Conservation (phyloP, 2,888 invertebrate species). For the Morpho achilles region DNA sequence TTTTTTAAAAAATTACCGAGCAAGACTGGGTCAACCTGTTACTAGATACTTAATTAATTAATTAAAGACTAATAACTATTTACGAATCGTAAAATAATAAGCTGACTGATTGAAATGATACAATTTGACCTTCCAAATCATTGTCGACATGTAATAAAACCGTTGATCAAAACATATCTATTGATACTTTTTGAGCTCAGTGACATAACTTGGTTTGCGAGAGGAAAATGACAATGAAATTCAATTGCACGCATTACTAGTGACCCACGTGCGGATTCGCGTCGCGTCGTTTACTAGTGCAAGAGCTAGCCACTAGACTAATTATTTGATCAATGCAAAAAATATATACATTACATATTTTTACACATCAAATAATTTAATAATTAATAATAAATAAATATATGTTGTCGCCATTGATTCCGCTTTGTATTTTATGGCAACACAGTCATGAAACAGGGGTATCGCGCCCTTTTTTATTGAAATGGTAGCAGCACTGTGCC, state of each 20-base stretch:
- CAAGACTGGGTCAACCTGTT: too few relatives aligned
- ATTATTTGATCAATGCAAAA: background rate
- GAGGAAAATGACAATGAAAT: constrained; percentile 76
- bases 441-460: too few relatives aligned
- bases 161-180: constrained; percentile 13
- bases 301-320: constrained; percentile 1
- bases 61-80: background rate
- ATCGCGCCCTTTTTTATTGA: too few relatives aligned
- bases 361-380: too few relatives aligned
- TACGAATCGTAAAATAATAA: background rate
- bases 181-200: constrained; percentile 20
- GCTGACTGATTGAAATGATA: background rate
- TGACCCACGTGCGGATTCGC: constrained; percentile 63
- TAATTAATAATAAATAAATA: too few relatives aligned
- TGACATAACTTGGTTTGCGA: constrained; percentile 45
- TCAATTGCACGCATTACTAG: constrained; percentile 61
- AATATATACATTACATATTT: too few relatives aligned
- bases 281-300: constrained; percentile 38
- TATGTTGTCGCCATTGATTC: too few relatives aligned
- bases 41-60: too few relatives aligned
- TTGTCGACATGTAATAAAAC: background rate
- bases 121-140: constrained; percentile 1
- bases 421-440: too few relatives aligned
- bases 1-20: too few relatives aligned
- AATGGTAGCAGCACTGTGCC: too few relatives aligned